Conservation (phyloP, 2,113 vertebrate genomes). For the Salminus brasiliensis region DNA sequence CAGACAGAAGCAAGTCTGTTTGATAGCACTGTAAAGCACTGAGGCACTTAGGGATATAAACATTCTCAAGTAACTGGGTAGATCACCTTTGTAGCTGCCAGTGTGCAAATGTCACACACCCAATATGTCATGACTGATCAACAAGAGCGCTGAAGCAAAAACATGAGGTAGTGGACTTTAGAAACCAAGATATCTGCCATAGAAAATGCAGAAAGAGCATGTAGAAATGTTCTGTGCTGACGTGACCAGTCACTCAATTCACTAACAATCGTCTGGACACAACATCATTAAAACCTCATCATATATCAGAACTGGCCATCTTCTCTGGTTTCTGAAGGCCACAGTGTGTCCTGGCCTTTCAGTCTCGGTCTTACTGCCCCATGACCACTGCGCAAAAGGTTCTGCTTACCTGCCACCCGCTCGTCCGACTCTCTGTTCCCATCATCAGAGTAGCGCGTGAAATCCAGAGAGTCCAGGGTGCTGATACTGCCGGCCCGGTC, state of each 20-base stretch:
- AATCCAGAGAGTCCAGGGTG: slow-evolving; percentile 98
- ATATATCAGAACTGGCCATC: not conserved
- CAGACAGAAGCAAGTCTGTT: too few relatives aligned
- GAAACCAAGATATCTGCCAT: not conserved
- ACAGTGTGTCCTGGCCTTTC: not conserved
- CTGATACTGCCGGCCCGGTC: slow-evolving; percentile 98
- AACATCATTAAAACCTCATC: not conserved
- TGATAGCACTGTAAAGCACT: too few relatives aligned
- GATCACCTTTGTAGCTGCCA: too few relatives aligned
- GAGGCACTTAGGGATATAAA: not conserved
- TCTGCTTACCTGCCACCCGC: slow-evolving; percentile 89
- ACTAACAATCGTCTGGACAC: not conserved
- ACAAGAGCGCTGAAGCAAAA: not conserved
- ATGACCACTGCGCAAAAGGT: not conserved
- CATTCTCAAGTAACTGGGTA: not conserved
- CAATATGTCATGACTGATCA: too few relatives aligned
- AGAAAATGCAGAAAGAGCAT: not conserved
- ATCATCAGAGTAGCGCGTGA: slow-evolving; percentile 98
- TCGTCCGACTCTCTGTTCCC: slow-evolving; percentile 96
- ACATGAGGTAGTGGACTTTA: not conserved
- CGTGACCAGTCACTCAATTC: not conserved
- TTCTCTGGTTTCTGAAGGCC: not conserved
- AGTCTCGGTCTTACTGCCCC: not conserved
- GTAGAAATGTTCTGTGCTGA: not conserved
- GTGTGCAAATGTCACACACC: too few relatives aligned